Evolutionary conservation across 1,140 invertebrate genomes (phyloP).

Genomic region (Diachasma alloeum): DNA sequence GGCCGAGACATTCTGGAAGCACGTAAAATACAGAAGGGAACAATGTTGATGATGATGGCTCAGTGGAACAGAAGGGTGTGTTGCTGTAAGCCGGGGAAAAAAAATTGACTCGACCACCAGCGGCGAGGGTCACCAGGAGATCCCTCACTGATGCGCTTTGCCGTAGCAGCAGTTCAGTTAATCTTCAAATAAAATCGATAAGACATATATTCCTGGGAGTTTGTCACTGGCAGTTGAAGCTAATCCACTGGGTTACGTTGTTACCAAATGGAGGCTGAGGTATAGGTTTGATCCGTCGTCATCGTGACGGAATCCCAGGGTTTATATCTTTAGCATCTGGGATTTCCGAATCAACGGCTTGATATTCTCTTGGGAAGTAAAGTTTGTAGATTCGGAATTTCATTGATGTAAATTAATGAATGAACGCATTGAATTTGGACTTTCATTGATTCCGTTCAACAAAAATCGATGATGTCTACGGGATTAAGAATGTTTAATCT

Average conservation of each 20-base stretch:
- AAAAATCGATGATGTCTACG: no score
- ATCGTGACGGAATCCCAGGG: slow-evolving; percentile 2
- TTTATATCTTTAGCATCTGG: slow-evolving; percentile 1
- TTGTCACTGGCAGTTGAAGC: not conserved
- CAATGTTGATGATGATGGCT: slow-evolving; percentile 5
- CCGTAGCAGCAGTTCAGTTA: not conserved
- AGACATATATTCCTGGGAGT: not conserved
- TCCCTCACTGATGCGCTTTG: not conserved
- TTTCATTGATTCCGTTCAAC: no score
- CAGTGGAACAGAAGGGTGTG: not conserved
- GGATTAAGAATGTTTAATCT: no score
- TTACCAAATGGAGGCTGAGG: not conserved
- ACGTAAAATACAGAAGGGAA: not conserved
- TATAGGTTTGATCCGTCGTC: not conserved
- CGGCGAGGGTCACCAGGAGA: not conserved
- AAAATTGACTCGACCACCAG: slow-evolving; percentile 16
- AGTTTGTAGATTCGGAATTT: not conserved
- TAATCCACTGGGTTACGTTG: not conserved
- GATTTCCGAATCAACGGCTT: not conserved
- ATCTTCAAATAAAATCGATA: slow-evolving; percentile 28
- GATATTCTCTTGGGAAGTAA: not conserved
- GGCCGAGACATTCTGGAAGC: not conserved
- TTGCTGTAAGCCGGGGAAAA: not conserved
- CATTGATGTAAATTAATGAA: no score
- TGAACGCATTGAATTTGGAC: no score